Conservation (phyloP, 2,888 invertebrate genomes). For the Crematogaster levior region DNA sequence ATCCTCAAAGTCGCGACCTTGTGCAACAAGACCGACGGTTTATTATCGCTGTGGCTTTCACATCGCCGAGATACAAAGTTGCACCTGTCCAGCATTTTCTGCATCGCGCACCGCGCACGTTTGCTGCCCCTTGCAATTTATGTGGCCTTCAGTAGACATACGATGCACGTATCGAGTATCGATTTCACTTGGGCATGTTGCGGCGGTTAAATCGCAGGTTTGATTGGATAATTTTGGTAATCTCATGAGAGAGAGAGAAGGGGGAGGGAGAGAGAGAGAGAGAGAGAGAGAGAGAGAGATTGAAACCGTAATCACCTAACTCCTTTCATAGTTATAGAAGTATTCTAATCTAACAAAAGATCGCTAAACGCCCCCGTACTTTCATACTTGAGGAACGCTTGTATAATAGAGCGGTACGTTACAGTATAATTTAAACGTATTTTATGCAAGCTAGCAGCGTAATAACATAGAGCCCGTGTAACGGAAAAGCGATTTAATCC, state of each 20-base stretch:
- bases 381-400: conserved; percentile 42
- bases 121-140: conserved; percentile 46
- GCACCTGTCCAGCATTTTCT: conserved; percentile 42
- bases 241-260: conserved; percentile 4
- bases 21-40: conserved; percentile 68
- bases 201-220: conserved; percentile 51
- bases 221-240: conserved; percentile 55
- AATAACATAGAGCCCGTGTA: conserved; percentile 52
- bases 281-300: neutral
- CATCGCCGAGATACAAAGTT: neutral
- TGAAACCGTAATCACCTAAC: conserved; percentile 2
- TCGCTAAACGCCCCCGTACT: conserved; percentile 34
- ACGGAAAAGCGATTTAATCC: conserved; percentile 72
- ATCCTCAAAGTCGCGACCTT: conserved; percentile 61
- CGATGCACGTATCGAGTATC: conserved; percentile 52
- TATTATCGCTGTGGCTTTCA: conserved; percentile 50
- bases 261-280: too few species aligned
- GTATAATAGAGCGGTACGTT: conserved; percentile 45
- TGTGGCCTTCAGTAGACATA: conserved; percentile 49
- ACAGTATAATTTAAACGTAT: conserved; percentile 49
- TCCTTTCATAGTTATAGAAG: neutral
- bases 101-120: conserved; percentile 33
- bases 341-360: conserved; percentile 46
- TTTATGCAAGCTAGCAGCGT: conserved; percentile 50
- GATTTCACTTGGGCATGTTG: conserved; percentile 41